Conservation (phyloP, 2,113 vertebrate genomes). For the Ascaphus truei region DNA sequence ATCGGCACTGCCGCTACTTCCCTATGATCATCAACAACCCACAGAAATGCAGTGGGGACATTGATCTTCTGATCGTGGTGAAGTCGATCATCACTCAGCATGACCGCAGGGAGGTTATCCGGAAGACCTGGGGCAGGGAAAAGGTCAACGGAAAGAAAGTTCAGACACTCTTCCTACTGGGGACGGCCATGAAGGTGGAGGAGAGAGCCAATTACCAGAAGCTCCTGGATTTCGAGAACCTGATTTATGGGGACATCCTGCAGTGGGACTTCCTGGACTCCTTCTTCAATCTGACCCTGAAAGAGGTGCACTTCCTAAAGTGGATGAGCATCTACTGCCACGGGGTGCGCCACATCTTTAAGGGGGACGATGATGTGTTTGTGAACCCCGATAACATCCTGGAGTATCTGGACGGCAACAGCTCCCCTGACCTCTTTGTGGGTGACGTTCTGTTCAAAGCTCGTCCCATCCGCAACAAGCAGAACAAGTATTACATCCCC, state of each 20-base stretch:
- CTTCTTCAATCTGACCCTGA: constrained; percentile 97
- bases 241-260: constrained; percentile 84
- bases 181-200: constrained; percentile 70
- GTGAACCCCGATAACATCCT: constrained; percentile 84
- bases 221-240: constrained; percentile 87
- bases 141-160: constrained; percentile 67
- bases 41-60: constrained; percentile 70
- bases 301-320: constrained; percentile 93
- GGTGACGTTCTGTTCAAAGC: constrained; percentile 85
- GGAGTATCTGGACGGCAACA: constrained; percentile 74
- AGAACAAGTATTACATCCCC: constrained; percentile 95
- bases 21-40: constrained; percentile 89
- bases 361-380: constrained; percentile 90
- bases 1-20: constrained; percentile 90
- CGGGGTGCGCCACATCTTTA: constrained; percentile 75
- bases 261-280: constrained; percentile 95
- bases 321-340: constrained; percentile 89
- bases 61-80: constrained; percentile 83
- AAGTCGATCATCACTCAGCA: constrained; percentile 90
- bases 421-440: constrained; percentile 71
- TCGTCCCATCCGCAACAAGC: constrained; percentile 81
- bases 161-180: constrained; percentile 82
- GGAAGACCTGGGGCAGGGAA: constrained; percentile 90
- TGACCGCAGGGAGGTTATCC: constrained; percentile 86
- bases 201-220: constrained; percentile 89